Conservation (phyloP, 2,888 invertebrate species). For the Trachelus tabidus region DNA sequence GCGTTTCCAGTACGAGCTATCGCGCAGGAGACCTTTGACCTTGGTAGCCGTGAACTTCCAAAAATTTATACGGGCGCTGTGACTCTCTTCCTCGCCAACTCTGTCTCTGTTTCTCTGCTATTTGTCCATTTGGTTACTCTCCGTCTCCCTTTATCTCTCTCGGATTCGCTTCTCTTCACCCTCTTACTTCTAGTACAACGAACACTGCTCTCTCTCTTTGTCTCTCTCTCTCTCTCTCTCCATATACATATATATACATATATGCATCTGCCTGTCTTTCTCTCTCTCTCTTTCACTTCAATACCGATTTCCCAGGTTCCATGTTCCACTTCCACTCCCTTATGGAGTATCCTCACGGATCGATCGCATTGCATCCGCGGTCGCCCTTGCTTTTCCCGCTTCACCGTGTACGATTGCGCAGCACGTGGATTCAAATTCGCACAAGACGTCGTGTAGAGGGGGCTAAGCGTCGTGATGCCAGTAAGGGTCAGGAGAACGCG, state of each 20-base stretch:
- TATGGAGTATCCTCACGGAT: slow-evolving; percentile 23
- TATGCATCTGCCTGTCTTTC: neutral
- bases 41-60: slow-evolving; percentile 19
- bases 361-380: slow-evolving; percentile 24
- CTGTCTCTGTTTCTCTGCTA: no score
- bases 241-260: no score
- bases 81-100: neutral
- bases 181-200: neutral
- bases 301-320: neutral
- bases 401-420: slow-evolving; percentile 36
- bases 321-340: neutral
- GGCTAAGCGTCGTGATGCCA: slow-evolving; percentile 9
- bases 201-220: neutral
- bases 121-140: neutral
- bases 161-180: neutral
- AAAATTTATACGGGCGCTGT: slow-evolving; percentile 17
- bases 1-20: neutral
- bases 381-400: slow-evolving; percentile 20
- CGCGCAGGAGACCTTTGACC: slow-evolving; percentile 10
- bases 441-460: slow-evolving; percentile 1
- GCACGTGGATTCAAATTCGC: slow-evolving; percentile 36
- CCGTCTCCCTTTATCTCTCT: slow-evolving; percentile 10
- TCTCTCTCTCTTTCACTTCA: neutral
- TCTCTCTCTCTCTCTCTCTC: neutral
- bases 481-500: slow-evolving; percentile 10